Conservation (phyloP, 1,140 invertebrate species). For the Gyrodactylus bullatarudis region DNA sequence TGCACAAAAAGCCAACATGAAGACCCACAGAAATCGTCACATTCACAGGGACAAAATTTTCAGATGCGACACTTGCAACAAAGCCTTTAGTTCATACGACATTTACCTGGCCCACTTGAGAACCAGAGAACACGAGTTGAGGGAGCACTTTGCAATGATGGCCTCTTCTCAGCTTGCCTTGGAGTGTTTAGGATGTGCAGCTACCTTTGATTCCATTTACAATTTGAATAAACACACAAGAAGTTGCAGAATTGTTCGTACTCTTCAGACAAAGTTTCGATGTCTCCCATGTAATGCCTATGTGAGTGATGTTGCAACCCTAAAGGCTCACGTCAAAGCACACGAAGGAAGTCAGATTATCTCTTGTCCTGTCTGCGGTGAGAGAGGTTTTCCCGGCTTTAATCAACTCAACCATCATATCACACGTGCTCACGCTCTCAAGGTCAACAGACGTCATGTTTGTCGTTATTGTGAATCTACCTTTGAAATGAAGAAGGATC, state of each 20-base stretch:
- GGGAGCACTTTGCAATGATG: slow-evolving; percentile 4
- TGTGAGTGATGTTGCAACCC: background rate
- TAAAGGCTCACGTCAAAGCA: slow-evolving; percentile 6
- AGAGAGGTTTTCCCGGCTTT: slow-evolving; percentile 5
- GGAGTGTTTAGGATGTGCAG: background rate
- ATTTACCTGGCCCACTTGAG: slow-evolving; percentile 5
- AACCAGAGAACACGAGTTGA: slow-evolving; percentile 4
- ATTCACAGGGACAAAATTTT: slow-evolving; percentile 5
- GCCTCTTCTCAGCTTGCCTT: background rate
- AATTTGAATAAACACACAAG: slow-evolving; percentile 6
- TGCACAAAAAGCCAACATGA: slow-evolving; percentile 56
- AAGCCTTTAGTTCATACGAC: slow-evolving; percentile 4
- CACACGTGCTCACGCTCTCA: slow-evolving; percentile 5
- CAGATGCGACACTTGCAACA: slow-evolving; percentile 6
- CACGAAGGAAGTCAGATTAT: slow-evolving; percentile 4
- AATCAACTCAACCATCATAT: slow-evolving; percentile 7
- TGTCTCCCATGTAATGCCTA: slow-evolving; percentile 5
- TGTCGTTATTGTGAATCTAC: slow-evolving; percentile 6
- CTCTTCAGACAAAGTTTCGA: slow-evolving; percentile 3
- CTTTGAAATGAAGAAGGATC: slow-evolving; percentile 6
- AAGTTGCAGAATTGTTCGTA: slow-evolving; percentile 1
- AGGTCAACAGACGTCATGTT: slow-evolving; percentile 1
- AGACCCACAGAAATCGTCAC: slow-evolving; percentile 26
- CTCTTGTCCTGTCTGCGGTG: slow-evolving; percentile 6
- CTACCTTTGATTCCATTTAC: slow-evolving; percentile 5